Base-by-base conservation (phyloP, 2,797 vertebrate species). In the Buceros bicornis region DNA sequence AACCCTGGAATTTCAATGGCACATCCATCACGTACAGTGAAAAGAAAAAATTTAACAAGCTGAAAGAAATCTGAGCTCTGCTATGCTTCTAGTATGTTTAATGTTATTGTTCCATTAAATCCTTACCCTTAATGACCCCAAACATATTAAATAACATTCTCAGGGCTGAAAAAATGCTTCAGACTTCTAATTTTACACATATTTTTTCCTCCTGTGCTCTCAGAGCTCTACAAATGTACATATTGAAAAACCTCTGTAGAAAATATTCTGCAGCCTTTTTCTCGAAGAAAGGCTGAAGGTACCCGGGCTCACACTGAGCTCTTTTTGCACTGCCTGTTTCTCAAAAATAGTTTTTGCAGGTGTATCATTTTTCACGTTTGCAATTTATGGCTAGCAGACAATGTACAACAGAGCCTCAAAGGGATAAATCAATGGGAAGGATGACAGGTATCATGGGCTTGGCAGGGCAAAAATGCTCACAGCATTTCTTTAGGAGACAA, bases 91-190 rank as follows among this genome's bases (percentile, higher is more conserved):
- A 91, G 88, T 92, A 77, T 74, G 51, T 94, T 95, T 95, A 93
- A 94, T 90, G 67, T 94, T 95, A 89, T 89, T 95, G 78, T 96
- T 95, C 93, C 50, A 2, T 90, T 92, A 94, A 95, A 96, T 89
- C 94, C 61, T 47, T 82, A 67, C 86, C 90, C 84, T 92, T 96
- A 87, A 89, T 94, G 95, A 97, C 94, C 90, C 71, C 91, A 90
- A 94, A 95, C 71, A 87, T 92, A 94, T 95, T 96, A 96, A 95
- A 93, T 93, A 90, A 87, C 93, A 29, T 90, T 95, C 88, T 89
- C 53, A 53, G 81, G 65, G 50, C 83, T 82, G 64, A 80, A 93
- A 48, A 81, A 95, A 85, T 56, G 31, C 69, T 88, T 96, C 51
- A 76, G 84, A 89, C 76, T 83, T 93, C 84, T 86, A 85, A 94